These are phyloP conservation scores for Semotilus atromaculatus DNA, from an alignment of 2,797 vertebrate genomes.

Conservation along the genomic window DNA sequence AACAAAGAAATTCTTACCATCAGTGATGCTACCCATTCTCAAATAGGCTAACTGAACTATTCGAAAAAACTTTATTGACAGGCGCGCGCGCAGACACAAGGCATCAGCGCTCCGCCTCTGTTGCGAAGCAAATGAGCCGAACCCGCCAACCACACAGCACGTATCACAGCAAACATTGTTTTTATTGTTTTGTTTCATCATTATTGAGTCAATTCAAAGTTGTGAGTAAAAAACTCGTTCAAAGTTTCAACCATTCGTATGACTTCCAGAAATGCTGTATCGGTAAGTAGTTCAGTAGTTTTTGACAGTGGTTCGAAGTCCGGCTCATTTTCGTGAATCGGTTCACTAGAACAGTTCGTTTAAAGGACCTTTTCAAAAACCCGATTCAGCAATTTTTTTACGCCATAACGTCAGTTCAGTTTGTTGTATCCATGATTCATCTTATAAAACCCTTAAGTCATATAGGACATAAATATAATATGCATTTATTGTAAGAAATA, in stretches of 20 bases:
- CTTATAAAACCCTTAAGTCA: background rate
- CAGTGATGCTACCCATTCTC: slow-evolving; percentile 81
- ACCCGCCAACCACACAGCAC: background rate
- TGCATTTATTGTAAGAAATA: background rate
- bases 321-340: background rate
- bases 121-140: slow-evolving; percentile 26
- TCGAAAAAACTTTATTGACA: slow-evolving; percentile 66
- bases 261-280: too few relatives aligned
- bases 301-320: background rate
- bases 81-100: slow-evolving; percentile 45
- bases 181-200: background rate
- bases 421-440: background rate
- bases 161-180: background rate
- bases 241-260: background rate
- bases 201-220: background rate
- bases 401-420: background rate
- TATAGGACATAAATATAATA: too few relatives aligned
- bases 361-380: too few relatives aligned
- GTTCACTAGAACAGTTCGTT: background rate
- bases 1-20: slow-evolving; percentile 67
- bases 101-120: slow-evolving; percentile 42
- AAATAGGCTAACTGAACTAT: background rate
- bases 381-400: too few relatives aligned
- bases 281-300: background rate
- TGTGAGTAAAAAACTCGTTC: background rate